These are phyloP conservation scores for Poecilia velifera DNA, from an alignment of 2,797 vertebrate species.

Conservation along the genomic window DNA sequence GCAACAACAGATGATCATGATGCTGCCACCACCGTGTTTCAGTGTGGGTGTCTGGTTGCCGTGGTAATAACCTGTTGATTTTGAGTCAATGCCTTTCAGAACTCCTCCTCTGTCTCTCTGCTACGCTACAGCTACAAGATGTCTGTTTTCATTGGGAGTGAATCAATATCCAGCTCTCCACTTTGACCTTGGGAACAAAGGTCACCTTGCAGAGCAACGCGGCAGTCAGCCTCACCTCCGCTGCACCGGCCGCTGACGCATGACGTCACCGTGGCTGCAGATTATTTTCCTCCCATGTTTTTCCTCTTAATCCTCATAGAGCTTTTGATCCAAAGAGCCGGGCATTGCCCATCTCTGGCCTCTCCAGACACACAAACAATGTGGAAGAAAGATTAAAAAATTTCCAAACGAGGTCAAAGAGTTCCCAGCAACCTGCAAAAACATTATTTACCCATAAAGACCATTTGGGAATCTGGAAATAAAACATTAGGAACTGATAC, in stretches of 20 bases:
- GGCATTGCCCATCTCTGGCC: conserved; percentile 30
- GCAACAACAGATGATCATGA: not conserved
- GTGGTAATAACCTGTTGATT: not conserved
- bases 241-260: conserved; percentile 33
- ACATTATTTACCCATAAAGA: not conserved
- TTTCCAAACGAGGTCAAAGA: conserved; percentile 27
- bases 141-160: not conserved
- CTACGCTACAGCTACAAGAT: no score
- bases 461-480: not conserved
- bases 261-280: conserved; percentile 67
- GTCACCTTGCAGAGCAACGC: conserved; percentile 31
- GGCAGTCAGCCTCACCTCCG: conserved; percentile 38
- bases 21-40: not conserved
- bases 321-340: conserved; percentile 70
- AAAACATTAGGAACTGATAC: conserved; percentile 36
- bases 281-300: conserved; percentile 72
- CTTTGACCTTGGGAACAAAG: conserved; percentile 1
- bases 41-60: not conserved
- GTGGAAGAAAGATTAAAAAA: conserved; percentile 46
- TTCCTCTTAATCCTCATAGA: conserved; percentile 70
- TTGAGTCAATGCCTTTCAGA: not conserved
- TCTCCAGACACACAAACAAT: conserved; percentile 33
- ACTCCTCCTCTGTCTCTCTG: no score
- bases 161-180: not conserved
- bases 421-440: not conserved